These are phyloP conservation scores for Ornithoptera alexandrae DNA, from an alignment of 2,888 invertebrate species.

Conservation along the genomic window DNA sequence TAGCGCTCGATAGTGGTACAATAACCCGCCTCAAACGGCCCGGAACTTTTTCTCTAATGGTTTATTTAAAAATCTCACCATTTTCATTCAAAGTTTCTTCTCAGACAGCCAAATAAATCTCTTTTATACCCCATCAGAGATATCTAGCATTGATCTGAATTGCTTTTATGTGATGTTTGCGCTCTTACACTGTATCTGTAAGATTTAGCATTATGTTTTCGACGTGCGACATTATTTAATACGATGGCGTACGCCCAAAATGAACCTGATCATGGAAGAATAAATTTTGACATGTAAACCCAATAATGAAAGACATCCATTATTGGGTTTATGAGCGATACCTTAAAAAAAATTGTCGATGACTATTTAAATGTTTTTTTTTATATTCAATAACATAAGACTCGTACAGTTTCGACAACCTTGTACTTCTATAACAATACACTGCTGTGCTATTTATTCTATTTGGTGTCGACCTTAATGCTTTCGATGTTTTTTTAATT, in stretches of 20 bases:
- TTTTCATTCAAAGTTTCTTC: conserved; percentile 75
- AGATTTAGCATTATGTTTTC: conserved; percentile 70
- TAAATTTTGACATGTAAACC: neutral
- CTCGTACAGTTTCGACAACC: neutral
- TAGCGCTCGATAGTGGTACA: conserved; percentile 69
- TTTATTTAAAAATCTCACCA: conserved; percentile 77
- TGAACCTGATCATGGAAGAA: conserved; percentile 18
- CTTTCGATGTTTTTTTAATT: no score
- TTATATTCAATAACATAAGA: neutral
- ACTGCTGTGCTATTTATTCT: no score
- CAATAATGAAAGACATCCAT: neutral
- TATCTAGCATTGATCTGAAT: conserved; percentile 74
- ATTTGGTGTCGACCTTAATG: no score
- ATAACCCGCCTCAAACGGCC: conserved; percentile 75
- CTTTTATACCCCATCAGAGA: conserved; percentile 68
- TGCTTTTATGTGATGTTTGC: conserved; percentile 76
- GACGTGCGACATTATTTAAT: conserved; percentile 52
- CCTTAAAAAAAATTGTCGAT: neutral
- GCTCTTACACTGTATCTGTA: conserved; percentile 58
- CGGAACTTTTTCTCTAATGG: conserved; percentile 78
- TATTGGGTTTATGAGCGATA: neutral
- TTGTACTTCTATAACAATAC: no score
- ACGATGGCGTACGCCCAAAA: conserved; percentile 38
- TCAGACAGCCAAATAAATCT: conserved; percentile 66
- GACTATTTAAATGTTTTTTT: neutral